Conservation (phyloP, 2,797 vertebrate genomes). For the Hoplostethus mediterraneus region DNA sequence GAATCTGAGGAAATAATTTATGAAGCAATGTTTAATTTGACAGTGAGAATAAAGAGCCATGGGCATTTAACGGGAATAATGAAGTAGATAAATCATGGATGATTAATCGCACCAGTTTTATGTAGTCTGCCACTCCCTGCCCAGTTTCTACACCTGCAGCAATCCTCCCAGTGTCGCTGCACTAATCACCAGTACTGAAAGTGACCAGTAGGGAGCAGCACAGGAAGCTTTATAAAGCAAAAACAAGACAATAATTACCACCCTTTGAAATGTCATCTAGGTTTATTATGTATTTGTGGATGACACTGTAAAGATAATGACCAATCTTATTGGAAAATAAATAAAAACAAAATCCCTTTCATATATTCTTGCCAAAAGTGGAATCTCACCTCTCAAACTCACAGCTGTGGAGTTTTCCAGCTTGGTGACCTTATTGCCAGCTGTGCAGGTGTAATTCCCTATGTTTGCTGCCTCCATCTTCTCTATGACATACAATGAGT, state of each 20-base stretch:
- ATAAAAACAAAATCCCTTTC: neutral
- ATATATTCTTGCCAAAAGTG: neutral
- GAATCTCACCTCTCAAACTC: constrained; percentile 67
- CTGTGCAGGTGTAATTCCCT: constrained; percentile 79
- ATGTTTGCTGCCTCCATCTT: constrained; percentile 31
- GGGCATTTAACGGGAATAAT: neutral
- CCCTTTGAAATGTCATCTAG: neutral
- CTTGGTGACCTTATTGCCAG: constrained; percentile 70
- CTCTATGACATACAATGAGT: constrained; percentile 61
- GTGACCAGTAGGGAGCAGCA: constrained; percentile 60
- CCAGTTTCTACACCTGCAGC: constrained; percentile 15
- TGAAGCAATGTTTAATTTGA: neutral
- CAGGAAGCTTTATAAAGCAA: constrained; percentile 57
- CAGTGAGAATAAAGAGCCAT: neutral
- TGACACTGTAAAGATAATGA: no score
- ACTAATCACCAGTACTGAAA: constrained; percentile 38
- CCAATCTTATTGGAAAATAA: no score
- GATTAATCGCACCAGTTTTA: neutral
- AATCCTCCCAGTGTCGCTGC: constrained; percentile 24
- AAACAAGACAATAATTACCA: neutral
- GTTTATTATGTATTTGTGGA: neutral
- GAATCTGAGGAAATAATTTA: constrained; percentile 20
- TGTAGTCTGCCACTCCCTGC: constrained; percentile 28
- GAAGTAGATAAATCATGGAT: neutral
- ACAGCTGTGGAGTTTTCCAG: constrained; percentile 58